Percentiles rank a stretch among this genome's conserved stretches.
phyloP scores from a whole-genome alignment of 2,113 vertebrate species.

The Copsychus sechellarum region DNA sequence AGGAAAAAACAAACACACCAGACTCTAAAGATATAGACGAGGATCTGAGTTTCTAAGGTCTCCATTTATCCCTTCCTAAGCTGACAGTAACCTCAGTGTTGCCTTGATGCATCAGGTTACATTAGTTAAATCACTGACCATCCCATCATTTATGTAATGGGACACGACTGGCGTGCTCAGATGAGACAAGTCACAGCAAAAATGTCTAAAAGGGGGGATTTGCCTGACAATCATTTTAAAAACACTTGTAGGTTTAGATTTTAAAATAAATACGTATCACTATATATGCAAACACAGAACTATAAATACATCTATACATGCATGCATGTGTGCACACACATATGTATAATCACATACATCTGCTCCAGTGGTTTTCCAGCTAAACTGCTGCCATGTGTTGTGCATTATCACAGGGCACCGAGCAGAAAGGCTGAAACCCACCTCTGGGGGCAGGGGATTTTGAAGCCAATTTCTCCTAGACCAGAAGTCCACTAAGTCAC shows the following conservation, averaged over 20 bases:
- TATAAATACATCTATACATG: not conserved
- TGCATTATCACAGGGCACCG: not conserved
- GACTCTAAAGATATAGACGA: not conserved
- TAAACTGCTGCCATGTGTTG: not conserved
- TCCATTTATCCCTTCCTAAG: not conserved
- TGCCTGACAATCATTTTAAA: not conserved
- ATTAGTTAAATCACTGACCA: not conserved
- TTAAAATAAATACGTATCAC: not conserved
- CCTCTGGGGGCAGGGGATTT: not conserved
- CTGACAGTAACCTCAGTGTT: not conserved
- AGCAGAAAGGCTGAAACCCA: not conserved
- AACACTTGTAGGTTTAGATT: not conserved
- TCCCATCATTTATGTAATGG: not conserved
- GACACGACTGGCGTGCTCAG: not conserved
- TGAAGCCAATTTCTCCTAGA: not conserved
- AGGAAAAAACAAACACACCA: not conserved
- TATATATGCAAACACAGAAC: not conserved
- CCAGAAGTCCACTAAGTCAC: not conserved
- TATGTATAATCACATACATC: conserved; percentile 1
- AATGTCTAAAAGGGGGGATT: not conserved
- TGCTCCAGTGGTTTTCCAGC: conserved; percentile 10
- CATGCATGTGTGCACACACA: not conserved
- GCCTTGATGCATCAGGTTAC: not conserved
- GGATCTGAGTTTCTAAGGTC: not conserved
- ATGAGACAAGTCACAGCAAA: not conserved